Conservation (phyloP, 2,888 invertebrate genomes). For the Drosophila mimica region DNA sequence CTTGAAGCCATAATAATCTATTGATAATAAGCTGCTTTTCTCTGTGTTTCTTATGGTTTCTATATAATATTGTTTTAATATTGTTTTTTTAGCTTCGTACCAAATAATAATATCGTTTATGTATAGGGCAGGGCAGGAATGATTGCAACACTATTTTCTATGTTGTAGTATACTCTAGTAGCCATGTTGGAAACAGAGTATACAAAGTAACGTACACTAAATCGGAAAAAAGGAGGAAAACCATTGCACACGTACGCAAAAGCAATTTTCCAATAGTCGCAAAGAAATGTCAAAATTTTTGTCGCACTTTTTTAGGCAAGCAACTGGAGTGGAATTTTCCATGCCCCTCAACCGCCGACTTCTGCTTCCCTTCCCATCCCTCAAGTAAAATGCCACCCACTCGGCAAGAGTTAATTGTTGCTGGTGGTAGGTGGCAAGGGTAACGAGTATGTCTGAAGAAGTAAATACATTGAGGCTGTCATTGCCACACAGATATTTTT, state of each 20-base stretch:
- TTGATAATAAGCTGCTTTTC: neutral
- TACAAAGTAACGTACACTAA: neutral
- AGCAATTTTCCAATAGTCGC: constrained; percentile 77
- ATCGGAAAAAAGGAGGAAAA: constrained; percentile 19
- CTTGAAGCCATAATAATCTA: neutral
- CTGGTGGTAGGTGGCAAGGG: constrained; percentile 29
- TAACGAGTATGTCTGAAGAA: constrained; percentile 57
- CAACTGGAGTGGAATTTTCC: neutral
- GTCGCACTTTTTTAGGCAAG: constrained; percentile 49
- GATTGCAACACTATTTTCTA: neutral
- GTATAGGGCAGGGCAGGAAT: no score
- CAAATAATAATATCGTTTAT: no score
- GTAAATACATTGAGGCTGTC: constrained; percentile 70
- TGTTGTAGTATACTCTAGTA: neutral
- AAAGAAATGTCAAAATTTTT: constrained; percentile 72
- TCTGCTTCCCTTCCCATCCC: neutral
- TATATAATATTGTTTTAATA: neutral
- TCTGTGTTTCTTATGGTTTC: neutral
- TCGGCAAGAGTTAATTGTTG: constrained; percentile 70
- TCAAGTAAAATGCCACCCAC: constrained; percentile 1
- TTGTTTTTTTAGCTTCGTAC: no score
- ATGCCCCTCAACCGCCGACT: neutral
- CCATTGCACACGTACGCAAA: constrained; percentile 78
- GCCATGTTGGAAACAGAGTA: constrained; percentile 1
- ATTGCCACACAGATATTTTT: constrained; percentile 71